phyloP scores from a whole-genome alignment of 1,140 invertebrate species.

The Drosophila sulfurigaster region DNA sequence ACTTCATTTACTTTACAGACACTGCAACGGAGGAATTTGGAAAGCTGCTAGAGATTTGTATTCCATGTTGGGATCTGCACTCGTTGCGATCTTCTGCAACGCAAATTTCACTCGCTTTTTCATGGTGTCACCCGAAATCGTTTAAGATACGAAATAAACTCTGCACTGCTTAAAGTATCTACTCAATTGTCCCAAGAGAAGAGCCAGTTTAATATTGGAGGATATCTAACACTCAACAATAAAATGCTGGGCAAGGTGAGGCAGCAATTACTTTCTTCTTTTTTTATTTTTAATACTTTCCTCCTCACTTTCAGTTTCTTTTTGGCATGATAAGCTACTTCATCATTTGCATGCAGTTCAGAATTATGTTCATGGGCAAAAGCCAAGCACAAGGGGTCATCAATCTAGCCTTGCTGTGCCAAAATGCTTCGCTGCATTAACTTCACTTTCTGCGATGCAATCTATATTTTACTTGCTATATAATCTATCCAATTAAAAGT shows the following conservation, averaged over 20 bases:
- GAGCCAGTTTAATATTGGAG: slow-evolving; percentile 29
- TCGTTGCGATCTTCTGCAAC: slow-evolving; percentile 33
- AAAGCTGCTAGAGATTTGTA: slow-evolving; percentile 30
- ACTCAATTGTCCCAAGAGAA: slow-evolving; percentile 39
- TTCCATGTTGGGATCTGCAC: slow-evolving; percentile 45
- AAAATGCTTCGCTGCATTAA: neutral
- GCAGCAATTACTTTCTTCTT: neutral
- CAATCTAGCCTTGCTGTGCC: neutral
- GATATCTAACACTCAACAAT: slow-evolving; percentile 34
- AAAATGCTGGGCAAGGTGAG: slow-evolving; percentile 25
- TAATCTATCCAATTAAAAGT: neutral
- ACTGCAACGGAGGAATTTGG: slow-evolving; percentile 8
- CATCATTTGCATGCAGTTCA: slow-evolving; percentile 37
- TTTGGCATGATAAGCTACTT: slow-evolving; percentile 33
- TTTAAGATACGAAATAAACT: slow-evolving; percentile 19
- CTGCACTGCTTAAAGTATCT: slow-evolving; percentile 13
- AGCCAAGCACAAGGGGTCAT: neutral
- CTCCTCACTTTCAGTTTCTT: slow-evolving; percentile 14
- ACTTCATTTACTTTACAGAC: slow-evolving; percentile 2
- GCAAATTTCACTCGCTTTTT: slow-evolving; percentile 30
- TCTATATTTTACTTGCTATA: too few species aligned
- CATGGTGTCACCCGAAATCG: slow-evolving; percentile 26
- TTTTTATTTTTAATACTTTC: neutral
- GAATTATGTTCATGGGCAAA: neutral
- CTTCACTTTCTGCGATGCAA: too few species aligned